These are phyloP conservation scores for Orgyia antiqua DNA, from an alignment of 2,888 invertebrate species.

Conservation along the genomic window DNA sequence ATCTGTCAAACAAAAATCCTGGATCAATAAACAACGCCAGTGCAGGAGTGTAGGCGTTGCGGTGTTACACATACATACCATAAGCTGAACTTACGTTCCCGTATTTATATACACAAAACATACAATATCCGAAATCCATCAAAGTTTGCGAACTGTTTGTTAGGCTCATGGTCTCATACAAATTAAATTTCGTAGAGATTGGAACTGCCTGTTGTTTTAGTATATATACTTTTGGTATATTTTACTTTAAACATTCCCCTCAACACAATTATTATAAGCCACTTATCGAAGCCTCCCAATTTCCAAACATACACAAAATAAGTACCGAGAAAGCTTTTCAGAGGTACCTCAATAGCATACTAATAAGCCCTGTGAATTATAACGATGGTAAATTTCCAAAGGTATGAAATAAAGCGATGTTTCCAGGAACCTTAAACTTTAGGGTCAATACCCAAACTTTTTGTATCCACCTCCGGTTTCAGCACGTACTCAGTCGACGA, in stretches of 20 bases:
- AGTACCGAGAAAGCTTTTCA: conserved; percentile 5
- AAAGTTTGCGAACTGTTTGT: too few relatives aligned
- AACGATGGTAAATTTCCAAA: conserved; percentile 20
- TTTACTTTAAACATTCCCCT: not conserved
- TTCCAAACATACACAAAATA: conserved; percentile 12
- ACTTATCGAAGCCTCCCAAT: conserved; percentile 10
- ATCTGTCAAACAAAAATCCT: too few relatives aligned
- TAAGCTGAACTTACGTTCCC: too few relatives aligned
- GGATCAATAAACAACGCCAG: too few relatives aligned
- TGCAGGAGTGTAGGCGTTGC: too few relatives aligned
- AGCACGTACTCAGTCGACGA: conserved; percentile 1
- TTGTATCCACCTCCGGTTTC: conserved; percentile 14
- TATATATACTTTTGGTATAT: too few relatives aligned
- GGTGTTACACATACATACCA: too few relatives aligned
- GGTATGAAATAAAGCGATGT: conserved; percentile 21
- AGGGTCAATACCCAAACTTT: conserved; percentile 15
- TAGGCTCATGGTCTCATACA: too few relatives aligned
- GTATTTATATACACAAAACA: too few relatives aligned
- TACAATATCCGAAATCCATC: too few relatives aligned
- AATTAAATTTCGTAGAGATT: too few relatives aligned
- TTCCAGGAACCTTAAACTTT: conserved; percentile 19
- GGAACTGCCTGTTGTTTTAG: too few relatives aligned
- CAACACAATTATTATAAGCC: conserved; percentile 2
- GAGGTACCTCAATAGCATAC: conserved; percentile 14
- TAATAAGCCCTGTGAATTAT: conserved; percentile 22